Evolutionary conservation across 1,140 invertebrate species (phyloP), one percentile per base, ranked within the genome.

Genomic region (Lordiphosa stackelbergi): DNA sequence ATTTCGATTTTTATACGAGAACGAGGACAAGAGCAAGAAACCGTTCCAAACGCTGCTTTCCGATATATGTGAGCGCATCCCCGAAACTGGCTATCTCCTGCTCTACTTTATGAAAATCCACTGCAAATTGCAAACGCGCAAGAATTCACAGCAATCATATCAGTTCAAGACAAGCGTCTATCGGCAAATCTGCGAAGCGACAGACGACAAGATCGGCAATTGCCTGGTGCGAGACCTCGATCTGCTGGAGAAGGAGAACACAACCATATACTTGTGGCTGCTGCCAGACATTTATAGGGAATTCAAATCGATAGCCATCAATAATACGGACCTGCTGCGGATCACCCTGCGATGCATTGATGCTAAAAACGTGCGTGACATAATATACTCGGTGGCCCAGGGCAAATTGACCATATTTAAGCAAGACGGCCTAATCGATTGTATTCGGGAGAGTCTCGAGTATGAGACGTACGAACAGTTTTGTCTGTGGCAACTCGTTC

Each of bases 381-480:
- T 98, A 43, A 92, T 98, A 42, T 97, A 95, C 89, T 92, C 94
- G 73, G 94, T 98, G 66, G 90, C 98, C 68, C 96, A 97, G 88
- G 96, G 96, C 41, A 94, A 95, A 77, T 88, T 96, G 24, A 91
- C 92, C 66, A 94, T 96, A 91, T 92, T 95, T 42, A 94, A 94
- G 79, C 91, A 91, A 37, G 94, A 95, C 69, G 92, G 92, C 16
- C 90, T 95, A 24, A 91, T 92, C 31, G 89, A 90, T 31, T 90
- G 95, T 84, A 81, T 95, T 79, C 95, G 93, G 66, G 93, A 94
- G 8, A 98, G 95, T 85, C 89, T 98, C 48, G 91, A 92, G 52
- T 99, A 97, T 96, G 97, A 99, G 88, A 98, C 96, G 2, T 96
- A 97, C 73, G 97, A 98, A 88, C 97, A 99, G 85, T 95, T 96